phyloP scores from a whole-genome alignment of 2,113 vertebrate genomes.

The Gymnogyps californianus region DNA sequence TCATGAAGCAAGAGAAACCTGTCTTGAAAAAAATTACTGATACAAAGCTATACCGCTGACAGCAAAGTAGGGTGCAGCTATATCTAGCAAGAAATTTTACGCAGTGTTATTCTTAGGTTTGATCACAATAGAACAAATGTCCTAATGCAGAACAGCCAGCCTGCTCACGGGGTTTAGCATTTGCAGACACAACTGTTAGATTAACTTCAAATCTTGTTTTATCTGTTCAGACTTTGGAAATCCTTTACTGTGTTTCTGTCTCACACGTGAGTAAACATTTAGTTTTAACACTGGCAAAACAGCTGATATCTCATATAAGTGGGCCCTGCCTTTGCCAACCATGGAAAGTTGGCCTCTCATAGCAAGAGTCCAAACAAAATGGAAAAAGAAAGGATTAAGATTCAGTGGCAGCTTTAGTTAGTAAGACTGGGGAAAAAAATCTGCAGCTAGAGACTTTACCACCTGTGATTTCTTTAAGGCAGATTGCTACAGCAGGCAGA shows the following conservation, averaged over 20 bases:
- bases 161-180: not conserved
- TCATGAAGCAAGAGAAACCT: not conserved
- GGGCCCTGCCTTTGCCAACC: not conserved
- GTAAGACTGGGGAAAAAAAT: accelerated
- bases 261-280: not conserved
- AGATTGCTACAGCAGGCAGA: not conserved
- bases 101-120: not conserved
- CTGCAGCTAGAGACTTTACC: not conserved
- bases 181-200: not conserved
- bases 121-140: not conserved
- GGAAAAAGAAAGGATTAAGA: not conserved
- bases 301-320: not conserved
- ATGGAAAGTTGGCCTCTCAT: not conserved
- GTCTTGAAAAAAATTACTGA: not conserved
- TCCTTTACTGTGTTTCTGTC: not conserved
- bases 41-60: not conserved
- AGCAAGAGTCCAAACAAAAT: not conserved
- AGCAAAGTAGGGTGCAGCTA: not conserved
- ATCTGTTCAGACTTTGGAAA: not conserved
- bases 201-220: not conserved
- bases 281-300: not conserved
- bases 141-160: not conserved
- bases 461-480: not conserved
- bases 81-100: not conserved
- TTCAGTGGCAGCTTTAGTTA: not conserved